A percentile compares a stretch with the other conserved stretches of the same genome.
Conservation (phyloP, 2,797 vertebrate species). For the Linurgus olivaceus region DNA sequence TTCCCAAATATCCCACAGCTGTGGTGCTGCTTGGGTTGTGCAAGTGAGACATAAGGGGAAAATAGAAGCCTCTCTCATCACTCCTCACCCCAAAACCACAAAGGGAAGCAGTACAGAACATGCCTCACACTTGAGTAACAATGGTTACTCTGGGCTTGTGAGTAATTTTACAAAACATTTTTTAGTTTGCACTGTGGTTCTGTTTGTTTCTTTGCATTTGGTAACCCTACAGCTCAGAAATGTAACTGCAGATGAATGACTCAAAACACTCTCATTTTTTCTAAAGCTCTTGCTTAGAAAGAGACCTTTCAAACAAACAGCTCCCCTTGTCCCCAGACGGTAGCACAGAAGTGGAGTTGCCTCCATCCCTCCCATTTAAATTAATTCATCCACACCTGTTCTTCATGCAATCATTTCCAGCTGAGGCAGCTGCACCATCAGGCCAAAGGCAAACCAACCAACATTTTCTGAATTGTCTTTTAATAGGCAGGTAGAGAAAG, state of each 20-base stretch:
- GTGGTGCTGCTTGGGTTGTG: background rate
- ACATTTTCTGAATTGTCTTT: background rate
- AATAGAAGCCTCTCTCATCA: fast-evolving
- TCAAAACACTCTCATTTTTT: background rate
- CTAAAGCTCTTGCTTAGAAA: background rate
- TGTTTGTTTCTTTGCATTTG: background rate
- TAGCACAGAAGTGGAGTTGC: background rate
- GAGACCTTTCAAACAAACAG: background rate
- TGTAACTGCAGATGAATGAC: background rate
- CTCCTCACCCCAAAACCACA: background rate
- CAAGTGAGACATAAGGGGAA: background rate
- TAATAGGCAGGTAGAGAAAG: background rate
- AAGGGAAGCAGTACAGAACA: background rate
- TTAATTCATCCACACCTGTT: background rate
- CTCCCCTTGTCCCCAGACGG: background rate
- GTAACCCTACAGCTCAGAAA: background rate
- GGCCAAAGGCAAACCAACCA: background rate
- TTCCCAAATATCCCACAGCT: background rate
- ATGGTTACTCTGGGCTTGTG: background rate
- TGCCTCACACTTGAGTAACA: background rate
- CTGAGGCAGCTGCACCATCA: background rate
- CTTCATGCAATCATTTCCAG: background rate
- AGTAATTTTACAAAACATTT: background rate
- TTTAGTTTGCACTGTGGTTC: background rate
- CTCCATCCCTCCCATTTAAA: background rate